A percentile compares a stretch with the other conserved stretches of the same genome.
Evolutionary conservation across 2,113 vertebrate genomes (phyloP).

Genomic region (Martes martes): DNA sequence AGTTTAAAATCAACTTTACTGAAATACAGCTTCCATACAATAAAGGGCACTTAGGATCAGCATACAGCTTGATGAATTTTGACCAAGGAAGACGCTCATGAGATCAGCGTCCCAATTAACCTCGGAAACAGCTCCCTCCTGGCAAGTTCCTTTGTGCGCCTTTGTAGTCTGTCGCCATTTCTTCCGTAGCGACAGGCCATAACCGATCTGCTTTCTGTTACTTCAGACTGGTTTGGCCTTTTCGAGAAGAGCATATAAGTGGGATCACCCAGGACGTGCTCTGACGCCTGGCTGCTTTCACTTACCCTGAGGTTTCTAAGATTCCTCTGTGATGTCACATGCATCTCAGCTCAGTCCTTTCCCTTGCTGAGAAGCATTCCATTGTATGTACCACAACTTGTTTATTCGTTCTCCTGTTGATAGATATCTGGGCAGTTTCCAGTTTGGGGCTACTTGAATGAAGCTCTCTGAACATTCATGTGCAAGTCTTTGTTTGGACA

Average conservation of each 20-base stretch:
- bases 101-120: background rate
- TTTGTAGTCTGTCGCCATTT: background rate
- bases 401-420: background rate
- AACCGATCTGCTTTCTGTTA: background rate
- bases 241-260: background rate
- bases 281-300: background rate
- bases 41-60: background rate
- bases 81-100: background rate
- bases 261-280: background rate
- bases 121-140: background rate
- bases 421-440: background rate
- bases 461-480: conserved; percentile 25
- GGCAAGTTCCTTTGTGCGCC: background rate
- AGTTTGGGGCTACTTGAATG: background rate
- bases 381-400: background rate
- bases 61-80: background rate
- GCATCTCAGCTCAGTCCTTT: background rate
- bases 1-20: background rate
- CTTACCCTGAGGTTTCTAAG: background rate
- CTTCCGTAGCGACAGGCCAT: background rate
- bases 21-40: background rate
- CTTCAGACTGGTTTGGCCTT: background rate
- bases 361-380: background rate
- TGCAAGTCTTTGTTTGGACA: conserved; percentile 39
- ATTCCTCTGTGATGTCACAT: background rate